A percentile compares a stretch with the other conserved stretches of the same genome.
Conservation (phyloP, 2,797 vertebrate species). For the Chromobotia macracanthus region DNA sequence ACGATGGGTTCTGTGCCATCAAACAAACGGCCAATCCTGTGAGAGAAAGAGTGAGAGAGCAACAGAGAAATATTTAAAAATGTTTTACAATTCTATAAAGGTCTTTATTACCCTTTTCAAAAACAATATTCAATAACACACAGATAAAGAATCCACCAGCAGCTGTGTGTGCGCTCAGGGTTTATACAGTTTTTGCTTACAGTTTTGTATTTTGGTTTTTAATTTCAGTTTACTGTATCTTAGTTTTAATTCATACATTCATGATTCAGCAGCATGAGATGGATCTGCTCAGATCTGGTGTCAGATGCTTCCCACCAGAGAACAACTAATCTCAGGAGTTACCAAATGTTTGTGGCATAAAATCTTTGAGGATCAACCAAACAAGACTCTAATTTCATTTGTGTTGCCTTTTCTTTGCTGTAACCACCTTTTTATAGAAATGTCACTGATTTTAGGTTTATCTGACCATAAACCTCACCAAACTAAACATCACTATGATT, state of each 20-base stretch:
- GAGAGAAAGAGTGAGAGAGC: background rate
- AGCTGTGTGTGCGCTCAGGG: too few species aligned
- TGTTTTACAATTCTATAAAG: background rate
- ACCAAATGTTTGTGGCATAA: background rate
- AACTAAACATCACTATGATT: background rate
- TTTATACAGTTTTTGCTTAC: too few species aligned
- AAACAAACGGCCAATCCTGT: constrained; percentile 93
- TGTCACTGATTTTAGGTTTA: too few species aligned
- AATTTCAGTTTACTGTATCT: too few species aligned
- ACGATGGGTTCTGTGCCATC: constrained; percentile 97
- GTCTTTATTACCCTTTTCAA: background rate
- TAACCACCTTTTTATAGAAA: too few species aligned
- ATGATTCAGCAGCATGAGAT: background rate
- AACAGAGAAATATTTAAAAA: background rate
- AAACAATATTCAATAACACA: background rate
- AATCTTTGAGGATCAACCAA: too few species aligned
- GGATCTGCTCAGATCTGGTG: background rate
- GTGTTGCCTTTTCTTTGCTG: background rate
- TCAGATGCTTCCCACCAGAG: background rate
- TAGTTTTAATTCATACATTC: background rate
- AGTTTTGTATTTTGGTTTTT: too few species aligned
- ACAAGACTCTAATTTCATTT: too few species aligned
- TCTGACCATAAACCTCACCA: too few species aligned
- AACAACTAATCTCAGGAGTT: background rate
- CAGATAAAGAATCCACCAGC: too few species aligned